Percentiles rank a stretch among this genome's conserved stretches.
phyloP scores from a whole-genome alignment of 2,888 invertebrate species.

The Cheilosia impressa region DNA sequence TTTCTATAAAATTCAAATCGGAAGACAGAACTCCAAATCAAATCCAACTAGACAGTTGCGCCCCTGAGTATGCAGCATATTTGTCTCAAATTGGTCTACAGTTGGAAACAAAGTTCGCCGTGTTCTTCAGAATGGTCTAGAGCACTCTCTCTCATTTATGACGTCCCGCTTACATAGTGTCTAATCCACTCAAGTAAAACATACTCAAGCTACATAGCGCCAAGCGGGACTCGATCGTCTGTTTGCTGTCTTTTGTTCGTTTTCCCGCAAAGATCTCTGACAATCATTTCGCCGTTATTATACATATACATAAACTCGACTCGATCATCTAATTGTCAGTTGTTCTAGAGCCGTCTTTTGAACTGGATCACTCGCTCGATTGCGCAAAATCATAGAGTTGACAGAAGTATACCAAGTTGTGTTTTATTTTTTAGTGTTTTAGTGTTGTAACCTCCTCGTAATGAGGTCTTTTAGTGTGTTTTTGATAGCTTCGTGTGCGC shows the following conservation, averaged over 20 bases:
- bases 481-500: slow-evolving; percentile 37
- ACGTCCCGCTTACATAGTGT: no score
- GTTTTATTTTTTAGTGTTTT: slow-evolving; percentile 12
- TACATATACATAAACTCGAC: slow-evolving; percentile 29
- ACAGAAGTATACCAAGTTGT: not conserved
- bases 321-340: slow-evolving; percentile 31
- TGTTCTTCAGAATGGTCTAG: no score
- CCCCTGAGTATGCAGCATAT: no score
- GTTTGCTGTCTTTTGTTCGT: not conserved
- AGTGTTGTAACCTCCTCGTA: slow-evolving; percentile 10
- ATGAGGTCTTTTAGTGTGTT: slow-evolving; percentile 57
- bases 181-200: not conserved
- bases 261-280: slow-evolving; percentile 34
- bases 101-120: no score
- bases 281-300: not conserved
- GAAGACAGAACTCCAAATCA: no score
- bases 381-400: slow-evolving; percentile 11
- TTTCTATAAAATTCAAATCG: no score
- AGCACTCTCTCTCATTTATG: no score
- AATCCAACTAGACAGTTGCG: no score
- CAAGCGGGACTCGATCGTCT: slow-evolving; percentile 14
- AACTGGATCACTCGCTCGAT: slow-evolving; percentile 26
- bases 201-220: slow-evolving; percentile 1
- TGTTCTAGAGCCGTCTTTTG: slow-evolving; percentile 56
- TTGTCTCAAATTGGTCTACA: no score